Conservation (phyloP, 92 coral and sea anemone species). For the Umimayanthus chanpuru region DNA sequence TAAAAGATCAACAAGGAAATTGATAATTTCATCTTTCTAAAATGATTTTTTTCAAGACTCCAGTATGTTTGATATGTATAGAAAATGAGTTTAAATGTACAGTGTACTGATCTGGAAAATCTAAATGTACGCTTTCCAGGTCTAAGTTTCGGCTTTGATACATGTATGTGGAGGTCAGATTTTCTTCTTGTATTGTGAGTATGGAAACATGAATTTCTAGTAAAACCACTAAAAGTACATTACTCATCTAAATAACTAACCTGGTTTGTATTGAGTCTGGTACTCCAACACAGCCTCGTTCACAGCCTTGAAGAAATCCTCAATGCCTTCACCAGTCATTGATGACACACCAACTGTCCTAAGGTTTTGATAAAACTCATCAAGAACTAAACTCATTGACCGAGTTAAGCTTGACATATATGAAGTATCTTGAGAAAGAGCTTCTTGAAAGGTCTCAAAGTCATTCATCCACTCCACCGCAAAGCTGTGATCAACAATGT, state of each 20-base stretch:
- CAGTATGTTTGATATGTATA: no score
- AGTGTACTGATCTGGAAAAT: no score
- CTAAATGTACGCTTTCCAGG: no score
- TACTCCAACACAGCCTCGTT: constrained; percentile 83
- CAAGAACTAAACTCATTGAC: constrained; percentile 93
- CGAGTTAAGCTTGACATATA: constrained; percentile 96
- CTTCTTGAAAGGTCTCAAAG: constrained; percentile 93
- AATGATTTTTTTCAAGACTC: no score
- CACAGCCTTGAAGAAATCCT: constrained; percentile 79
- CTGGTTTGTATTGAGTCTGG: constrained; percentile 95
- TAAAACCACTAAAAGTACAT: no score
- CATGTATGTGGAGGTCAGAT: no score
- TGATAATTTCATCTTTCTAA: no score
- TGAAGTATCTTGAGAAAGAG: constrained; percentile 89
- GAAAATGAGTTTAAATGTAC: no score
- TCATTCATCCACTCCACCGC: constrained; percentile 97
- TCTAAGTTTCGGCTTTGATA: no score
- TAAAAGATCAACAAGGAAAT: no score
- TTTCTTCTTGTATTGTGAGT: no score
- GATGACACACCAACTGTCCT: constrained; percentile 95
- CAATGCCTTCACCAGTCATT: constrained; percentile 93
- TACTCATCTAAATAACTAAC: constrained; percentile 38
- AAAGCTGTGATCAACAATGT: constrained; percentile 94
- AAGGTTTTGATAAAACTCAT: constrained; percentile 93
- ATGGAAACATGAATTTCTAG: no score